Percentiles rank a stretch among this genome's conserved stretches.
phyloP scores from a whole-genome alignment of 2,888 invertebrate genomes.

The Phytoseiulus persimilis region DNA sequence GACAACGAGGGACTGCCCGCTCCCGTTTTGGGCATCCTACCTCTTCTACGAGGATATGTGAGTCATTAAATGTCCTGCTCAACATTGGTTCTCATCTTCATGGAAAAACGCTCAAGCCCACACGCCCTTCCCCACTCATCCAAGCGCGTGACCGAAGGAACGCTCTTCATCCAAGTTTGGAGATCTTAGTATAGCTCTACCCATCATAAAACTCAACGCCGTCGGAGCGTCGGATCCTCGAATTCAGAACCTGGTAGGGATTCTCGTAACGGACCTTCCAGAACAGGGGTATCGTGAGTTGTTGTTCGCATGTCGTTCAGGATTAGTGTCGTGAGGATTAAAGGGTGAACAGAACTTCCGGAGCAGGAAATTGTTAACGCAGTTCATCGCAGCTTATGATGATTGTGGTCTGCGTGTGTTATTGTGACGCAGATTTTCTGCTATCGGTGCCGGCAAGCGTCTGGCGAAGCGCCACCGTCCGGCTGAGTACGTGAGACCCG shows the following conservation, averaged over 20 bases:
- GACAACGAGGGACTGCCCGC: neutral
- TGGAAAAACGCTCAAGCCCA: neutral
- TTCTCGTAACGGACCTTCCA: neutral
- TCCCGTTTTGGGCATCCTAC: neutral
- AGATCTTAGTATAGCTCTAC: neutral
- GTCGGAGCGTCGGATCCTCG: neutral
- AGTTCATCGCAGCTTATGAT: neutral
- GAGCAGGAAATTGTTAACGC: conserved; percentile 5
- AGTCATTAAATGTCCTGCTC: neutral
- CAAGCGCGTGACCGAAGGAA: neutral
- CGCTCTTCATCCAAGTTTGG: neutral
- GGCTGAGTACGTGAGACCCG: neutral
- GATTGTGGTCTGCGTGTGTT: neutral
- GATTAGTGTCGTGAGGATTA: neutral
- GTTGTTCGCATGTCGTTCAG: neutral
- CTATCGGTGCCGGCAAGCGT: no score
- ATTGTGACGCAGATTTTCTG: no score
- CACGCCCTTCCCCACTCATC: no score
- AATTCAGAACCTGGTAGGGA: neutral
- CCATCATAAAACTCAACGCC: neutral
- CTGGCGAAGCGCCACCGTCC: no score
- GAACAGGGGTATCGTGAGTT: neutral
- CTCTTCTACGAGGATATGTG: conserved; percentile 5
- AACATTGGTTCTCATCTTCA: neutral
- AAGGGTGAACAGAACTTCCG: neutral